These are phyloP conservation scores for Leptinotarsa juncta DNA, from an alignment of 2,888 invertebrate species.

Conservation along the genomic window DNA sequence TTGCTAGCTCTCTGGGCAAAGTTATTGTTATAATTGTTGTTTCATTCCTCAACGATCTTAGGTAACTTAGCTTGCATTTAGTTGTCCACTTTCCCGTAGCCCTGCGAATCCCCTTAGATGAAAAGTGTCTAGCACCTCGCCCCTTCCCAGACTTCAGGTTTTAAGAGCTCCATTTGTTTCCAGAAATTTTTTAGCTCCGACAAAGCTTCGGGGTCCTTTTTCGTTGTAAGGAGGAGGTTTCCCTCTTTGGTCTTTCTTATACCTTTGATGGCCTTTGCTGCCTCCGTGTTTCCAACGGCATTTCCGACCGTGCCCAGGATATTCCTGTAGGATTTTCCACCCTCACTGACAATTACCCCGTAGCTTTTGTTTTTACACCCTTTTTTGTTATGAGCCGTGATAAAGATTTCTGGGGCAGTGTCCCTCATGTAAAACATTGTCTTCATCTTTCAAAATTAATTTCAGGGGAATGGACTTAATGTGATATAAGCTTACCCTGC, in stretches of 20 bases:
- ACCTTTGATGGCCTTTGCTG: constrained; percentile 2
- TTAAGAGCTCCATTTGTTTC: background rate
- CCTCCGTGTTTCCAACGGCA: too few relatives aligned
- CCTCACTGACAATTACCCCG: background rate
- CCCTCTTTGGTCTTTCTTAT: constrained; percentile 18
- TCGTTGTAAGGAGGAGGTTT: background rate
- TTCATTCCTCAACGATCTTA: background rate
- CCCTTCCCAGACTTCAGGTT: background rate
- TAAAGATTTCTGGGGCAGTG: background rate
- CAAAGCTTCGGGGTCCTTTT: constrained; percentile 3
- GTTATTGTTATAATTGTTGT: background rate
- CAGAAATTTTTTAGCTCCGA: background rate
- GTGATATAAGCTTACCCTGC: background rate
- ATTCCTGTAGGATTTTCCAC: constrained; percentile 7
- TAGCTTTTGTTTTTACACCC: background rate
- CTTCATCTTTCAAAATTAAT: constrained; percentile 4
- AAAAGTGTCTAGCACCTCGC: background rate
- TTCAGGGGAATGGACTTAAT: background rate
- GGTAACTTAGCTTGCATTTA: background rate
- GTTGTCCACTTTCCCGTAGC: background rate
- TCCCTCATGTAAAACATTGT: background rate
- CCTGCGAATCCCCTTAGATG: background rate
- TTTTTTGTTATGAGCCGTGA: background rate
- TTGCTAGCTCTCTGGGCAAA: background rate
- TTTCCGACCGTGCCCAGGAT: background rate